These are phyloP conservation scores for Gracilinanus agilis DNA, from an alignment of 2,113 vertebrate genomes.

Conservation along the genomic window DNA sequence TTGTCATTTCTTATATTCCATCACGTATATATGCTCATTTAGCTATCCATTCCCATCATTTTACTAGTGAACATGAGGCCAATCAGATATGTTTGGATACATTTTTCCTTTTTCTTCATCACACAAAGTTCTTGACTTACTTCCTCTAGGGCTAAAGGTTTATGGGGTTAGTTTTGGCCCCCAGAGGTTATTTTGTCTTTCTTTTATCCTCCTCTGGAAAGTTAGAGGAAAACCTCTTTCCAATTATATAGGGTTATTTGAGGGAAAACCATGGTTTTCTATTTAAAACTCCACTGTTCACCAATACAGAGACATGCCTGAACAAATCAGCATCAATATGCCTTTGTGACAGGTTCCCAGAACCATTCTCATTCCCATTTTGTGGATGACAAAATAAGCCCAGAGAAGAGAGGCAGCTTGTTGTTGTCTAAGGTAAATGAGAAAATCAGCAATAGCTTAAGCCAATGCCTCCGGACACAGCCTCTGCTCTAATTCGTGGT, in stretches of 20 bases:
- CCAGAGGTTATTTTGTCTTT: neutral
- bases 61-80: neutral
- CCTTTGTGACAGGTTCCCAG: neutral
- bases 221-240: slow-evolving; percentile 38
- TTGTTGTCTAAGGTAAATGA: neutral
- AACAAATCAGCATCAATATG: neutral
- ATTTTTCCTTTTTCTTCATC: neutral
- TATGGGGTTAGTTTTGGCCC: neutral
- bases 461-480: rapidly evolving
- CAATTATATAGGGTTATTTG: slow-evolving; percentile 38
- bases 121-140: neutral
- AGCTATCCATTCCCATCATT: neutral
- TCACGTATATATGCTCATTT: neutral
- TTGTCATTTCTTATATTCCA: neutral
- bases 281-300: slow-evolving; percentile 13
- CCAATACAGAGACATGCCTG: slow-evolving; percentile 11
- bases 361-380: neutral
- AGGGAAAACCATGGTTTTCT: slow-evolving; percentile 40
- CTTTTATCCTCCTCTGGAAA: slow-evolving; percentile 24
- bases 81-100: neutral
- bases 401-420: rapidly evolving
- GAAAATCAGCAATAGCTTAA: rapidly evolving
- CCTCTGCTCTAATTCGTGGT: rapidly evolving
- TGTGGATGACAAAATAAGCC: neutral
- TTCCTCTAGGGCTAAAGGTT: neutral